Percentiles rank a stretch among this genome's conserved stretches.
phyloP scores from a whole-genome alignment of 2,797 vertebrate species.

The Simalia tracyae region DNA sequence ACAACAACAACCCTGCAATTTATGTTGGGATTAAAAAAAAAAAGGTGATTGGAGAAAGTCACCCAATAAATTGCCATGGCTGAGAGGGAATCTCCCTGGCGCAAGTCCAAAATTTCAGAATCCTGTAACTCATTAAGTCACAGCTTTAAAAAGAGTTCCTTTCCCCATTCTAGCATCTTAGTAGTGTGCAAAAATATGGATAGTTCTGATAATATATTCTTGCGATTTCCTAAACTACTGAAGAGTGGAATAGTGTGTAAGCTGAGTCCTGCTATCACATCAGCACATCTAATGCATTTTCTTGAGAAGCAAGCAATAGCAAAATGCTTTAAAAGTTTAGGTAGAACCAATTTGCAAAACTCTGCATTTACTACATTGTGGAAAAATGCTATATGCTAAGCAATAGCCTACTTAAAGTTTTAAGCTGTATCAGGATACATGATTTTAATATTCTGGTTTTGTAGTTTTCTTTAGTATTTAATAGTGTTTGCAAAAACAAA shows the following conservation, averaged over 20 bases:
- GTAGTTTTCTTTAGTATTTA: neutral
- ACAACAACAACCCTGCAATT: too few species aligned
- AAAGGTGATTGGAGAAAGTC: neutral
- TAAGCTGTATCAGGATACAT: neutral
- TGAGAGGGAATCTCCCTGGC: neutral
- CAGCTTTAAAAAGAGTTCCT: too few species aligned
- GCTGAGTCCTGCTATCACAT: neutral
- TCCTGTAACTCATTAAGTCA: too few species aligned
- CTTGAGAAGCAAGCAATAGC: neutral
- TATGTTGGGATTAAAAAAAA: too few species aligned
- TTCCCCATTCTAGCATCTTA: neutral
- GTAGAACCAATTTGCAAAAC: neutral
- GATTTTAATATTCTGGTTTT: neutral
- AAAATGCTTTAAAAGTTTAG: neutral
- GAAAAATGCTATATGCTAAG: neutral
- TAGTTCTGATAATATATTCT: neutral
- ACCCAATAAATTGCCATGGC: neutral
- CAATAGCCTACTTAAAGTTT: neutral
- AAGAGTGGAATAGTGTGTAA: neutral
- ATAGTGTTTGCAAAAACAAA: neutral
- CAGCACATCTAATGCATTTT: neutral
- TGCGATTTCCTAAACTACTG: neutral
- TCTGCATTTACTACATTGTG: neutral
- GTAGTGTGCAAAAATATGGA: neutral
- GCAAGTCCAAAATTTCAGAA: too few species aligned